phyloP scores from a whole-genome alignment of 2,888 invertebrate genomes.

The Gryllus longicercus region DNA sequence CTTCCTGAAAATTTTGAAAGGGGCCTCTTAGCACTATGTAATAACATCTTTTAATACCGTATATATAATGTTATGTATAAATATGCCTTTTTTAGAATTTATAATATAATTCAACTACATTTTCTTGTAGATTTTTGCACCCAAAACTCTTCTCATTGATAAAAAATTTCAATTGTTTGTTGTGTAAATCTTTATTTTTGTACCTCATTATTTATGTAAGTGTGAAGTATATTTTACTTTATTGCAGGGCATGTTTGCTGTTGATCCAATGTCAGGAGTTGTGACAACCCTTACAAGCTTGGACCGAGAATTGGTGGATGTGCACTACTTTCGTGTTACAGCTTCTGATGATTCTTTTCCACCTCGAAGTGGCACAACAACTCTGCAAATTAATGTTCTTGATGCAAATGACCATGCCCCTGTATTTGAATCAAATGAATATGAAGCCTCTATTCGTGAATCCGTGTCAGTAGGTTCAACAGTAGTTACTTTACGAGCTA shows the following conservation, averaged over 20 bases:
- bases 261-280: constrained; percentile 78
- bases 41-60: too few relatives aligned
- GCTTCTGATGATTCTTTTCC: constrained; percentile 86
- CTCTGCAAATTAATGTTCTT: constrained; percentile 81
- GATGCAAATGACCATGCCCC: constrained; percentile 96
- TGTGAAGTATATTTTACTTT: not conserved
- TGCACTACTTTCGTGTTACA: constrained; percentile 87
- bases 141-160: too few relatives aligned
- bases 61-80: too few relatives aligned
- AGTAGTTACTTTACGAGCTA: constrained; percentile 84
- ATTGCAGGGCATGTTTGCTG: constrained; percentile 63
- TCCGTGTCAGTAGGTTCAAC: constrained; percentile 84
- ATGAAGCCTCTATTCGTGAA: constrained; percentile 84
- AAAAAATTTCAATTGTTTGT: too few relatives aligned
- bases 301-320: constrained; percentile 84
- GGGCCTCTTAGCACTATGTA: too few relatives aligned
- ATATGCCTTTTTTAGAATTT: too few relatives aligned
- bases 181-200: too few relatives aligned
- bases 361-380: constrained; percentile 86
- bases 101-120: too few relatives aligned
- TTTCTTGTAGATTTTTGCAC: too few relatives aligned
- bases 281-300: constrained; percentile 62
- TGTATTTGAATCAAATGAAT: constrained; percentile 85
- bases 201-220: too few relatives aligned
- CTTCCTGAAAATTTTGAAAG: too few relatives aligned